These are phyloP conservation scores for Ataeniobius toweri DNA, from an alignment of 2,797 vertebrate species.

Conservation along the genomic window DNA sequence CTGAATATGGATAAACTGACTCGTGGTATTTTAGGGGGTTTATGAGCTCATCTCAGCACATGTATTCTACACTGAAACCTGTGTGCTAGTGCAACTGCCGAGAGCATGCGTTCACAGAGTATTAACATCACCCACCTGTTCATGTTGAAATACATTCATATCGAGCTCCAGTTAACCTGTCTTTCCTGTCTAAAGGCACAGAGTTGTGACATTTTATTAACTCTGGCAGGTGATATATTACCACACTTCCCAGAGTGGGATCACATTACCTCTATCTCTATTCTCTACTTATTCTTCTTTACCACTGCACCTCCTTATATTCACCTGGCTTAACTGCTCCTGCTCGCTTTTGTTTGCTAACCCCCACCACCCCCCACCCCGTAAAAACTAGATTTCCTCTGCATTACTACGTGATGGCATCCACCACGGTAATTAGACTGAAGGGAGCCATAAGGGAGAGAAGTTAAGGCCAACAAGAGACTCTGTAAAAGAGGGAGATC, in stretches of 20 bases:
- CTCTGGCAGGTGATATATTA: slow-evolving; percentile 79
- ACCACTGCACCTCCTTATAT: slow-evolving; percentile 37
- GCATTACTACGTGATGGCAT: slow-evolving; percentile 27
- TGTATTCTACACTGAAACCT: not conserved
- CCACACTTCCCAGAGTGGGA: slow-evolving; percentile 67
- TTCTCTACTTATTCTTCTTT: slow-evolving; percentile 40
- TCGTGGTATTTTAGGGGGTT: slow-evolving; percentile 20
- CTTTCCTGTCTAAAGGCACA: slow-evolving; percentile 60
- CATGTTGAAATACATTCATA: slow-evolving; percentile 67
- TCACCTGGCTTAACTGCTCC: slow-evolving; percentile 10
- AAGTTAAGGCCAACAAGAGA: slow-evolving; percentile 23
- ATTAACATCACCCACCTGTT: slow-evolving; percentile 59
- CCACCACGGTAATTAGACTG: slow-evolving; percentile 43
- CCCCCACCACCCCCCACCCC: not conserved
- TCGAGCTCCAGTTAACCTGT: slow-evolving; percentile 77
- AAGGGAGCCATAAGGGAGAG: slow-evolving; percentile 20
- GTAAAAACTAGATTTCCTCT: slow-evolving; percentile 14
- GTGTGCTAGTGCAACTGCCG: slow-evolving; percentile 8
- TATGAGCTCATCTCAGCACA: slow-evolving; percentile 30
- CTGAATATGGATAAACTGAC: slow-evolving; percentile 19
- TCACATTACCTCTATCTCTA: slow-evolving; percentile 64
- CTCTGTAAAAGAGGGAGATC: slow-evolving; percentile 14
- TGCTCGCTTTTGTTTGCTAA: slow-evolving; percentile 5
- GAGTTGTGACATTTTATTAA: slow-evolving; percentile 75
- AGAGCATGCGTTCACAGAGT: slow-evolving; percentile 16